Evolutionary conservation across 2,797 vertebrate species (phyloP), one percentile per base, ranked within the genome.

Genomic region (Naso thynnoides): DNA sequence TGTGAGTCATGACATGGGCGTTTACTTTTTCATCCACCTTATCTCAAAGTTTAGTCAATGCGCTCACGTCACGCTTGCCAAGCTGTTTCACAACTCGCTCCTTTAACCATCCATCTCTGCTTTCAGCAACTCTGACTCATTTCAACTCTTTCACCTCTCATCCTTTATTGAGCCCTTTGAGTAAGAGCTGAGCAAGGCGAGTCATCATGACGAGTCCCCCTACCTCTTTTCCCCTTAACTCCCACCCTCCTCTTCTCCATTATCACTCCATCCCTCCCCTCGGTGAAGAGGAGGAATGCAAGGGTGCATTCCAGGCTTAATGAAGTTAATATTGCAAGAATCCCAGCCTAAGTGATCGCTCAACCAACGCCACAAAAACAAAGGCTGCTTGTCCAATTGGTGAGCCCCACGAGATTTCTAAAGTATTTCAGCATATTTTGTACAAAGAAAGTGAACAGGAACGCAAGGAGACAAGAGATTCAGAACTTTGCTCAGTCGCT

Each of bases 301-400:
- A 86, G 47, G 18, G 81, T 86, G 86, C 95, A 96, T 96, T 96
- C 96, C 94, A 88, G 88, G 89, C 94, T 96, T 96, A 96, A 96
- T 96, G 93, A 96, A 96, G 92, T 94, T 95, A 96, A 96, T 96
- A 96, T 94, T 93, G 88, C 91, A 90, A 93, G 94, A 96, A 96
- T 96, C 91, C 87, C 79, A 92, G 90, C 88, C 89, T 87, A 85
- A 90, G 88, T 91, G 91, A 92, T 94, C 87, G 89, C 81, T 62
- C 82, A 90, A 94, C 95, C 91, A 88, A 92, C 89, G 91, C 92
- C 86, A 86, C 88, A 93, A 93, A 96, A 95, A 95, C 94, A 96
- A 95, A 93, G 93, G 77, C 70, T 83, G 76, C 82, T 92, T 95
- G 94, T 94, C 89, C 48, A 76, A 85, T 87, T 83, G 87, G 89